phyloP scores from a whole-genome alignment of 2,113 vertebrate species.

The Caranx melampygus region DNA sequence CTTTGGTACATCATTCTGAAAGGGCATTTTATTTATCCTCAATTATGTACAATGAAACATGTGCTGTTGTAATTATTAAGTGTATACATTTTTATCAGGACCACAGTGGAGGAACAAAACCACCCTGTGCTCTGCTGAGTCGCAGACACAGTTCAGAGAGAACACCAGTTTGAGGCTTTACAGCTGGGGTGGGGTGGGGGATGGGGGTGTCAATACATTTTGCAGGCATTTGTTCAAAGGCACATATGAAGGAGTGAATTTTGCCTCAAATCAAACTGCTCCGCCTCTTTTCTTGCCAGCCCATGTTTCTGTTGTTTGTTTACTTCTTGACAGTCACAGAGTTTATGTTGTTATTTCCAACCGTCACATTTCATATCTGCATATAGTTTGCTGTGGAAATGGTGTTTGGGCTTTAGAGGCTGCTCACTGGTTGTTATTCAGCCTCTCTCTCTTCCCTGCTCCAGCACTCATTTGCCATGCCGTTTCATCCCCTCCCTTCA shows the following conservation, averaged over 20 bases:
- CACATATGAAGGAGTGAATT: constrained; percentile 28
- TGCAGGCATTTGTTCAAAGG: constrained; percentile 44
- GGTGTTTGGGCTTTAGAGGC: constrained; percentile 55
- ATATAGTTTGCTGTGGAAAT: constrained; percentile 47
- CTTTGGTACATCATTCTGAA: background rate
- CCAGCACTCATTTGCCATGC: constrained; percentile 70
- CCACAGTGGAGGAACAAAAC: background rate
- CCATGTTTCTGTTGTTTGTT: constrained; percentile 56
- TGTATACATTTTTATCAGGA: constrained; percentile 18
- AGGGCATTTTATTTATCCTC: background rate
- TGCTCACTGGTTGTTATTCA: constrained; percentile 72
- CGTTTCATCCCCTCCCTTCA: constrained; percentile 72
- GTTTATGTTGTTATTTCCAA: constrained; percentile 49
- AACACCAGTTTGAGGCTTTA: constrained; percentile 32
- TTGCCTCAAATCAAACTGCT: constrained; percentile 42
- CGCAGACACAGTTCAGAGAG: constrained; percentile 11
- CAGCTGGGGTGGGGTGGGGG: background rate
- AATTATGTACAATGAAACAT: background rate
- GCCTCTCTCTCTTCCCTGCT: constrained; percentile 35
- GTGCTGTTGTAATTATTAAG: background rate
- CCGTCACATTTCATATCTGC: constrained; percentile 64
- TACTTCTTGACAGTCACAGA: constrained; percentile 43
- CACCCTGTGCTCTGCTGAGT: constrained; percentile 18
- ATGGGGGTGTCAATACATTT: constrained; percentile 9
- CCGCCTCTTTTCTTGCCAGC: constrained; percentile 36